These are phyloP conservation scores for Hestina assimilis DNA, from an alignment of 1,140 invertebrate species.

Conservation along the genomic window DNA sequence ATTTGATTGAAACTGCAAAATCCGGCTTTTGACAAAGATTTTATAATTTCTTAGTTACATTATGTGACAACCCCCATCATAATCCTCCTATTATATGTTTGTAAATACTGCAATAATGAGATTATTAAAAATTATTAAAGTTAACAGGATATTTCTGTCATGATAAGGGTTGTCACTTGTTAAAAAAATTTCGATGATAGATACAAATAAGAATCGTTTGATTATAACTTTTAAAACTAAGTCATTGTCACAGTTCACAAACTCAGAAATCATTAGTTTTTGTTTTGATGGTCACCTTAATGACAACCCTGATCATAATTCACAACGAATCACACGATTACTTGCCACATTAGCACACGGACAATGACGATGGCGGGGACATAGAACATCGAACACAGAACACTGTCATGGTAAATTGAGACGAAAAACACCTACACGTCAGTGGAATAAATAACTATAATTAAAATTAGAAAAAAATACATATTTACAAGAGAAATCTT, in stretches of 20 bases:
- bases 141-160: background rate
- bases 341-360: background rate
- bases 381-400: conserved; percentile 4
- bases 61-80: background rate
- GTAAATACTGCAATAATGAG: conserved; percentile 11
- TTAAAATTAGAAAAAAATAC: conserved; percentile 46
- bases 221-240: too few relatives aligned
- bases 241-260: too few relatives aligned
- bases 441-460: conserved; percentile 69
- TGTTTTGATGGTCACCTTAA: too few relatives aligned
- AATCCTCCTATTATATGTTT: background rate
- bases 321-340: background rate
- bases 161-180: background rate
- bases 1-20: too few relatives aligned
- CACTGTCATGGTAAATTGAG: conserved; percentile 62
- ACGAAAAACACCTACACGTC: conserved; percentile 53
- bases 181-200: background rate
- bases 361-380: background rate
- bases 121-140: conserved; percentile 3
- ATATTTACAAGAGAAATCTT: conserved; percentile 60
- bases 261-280: too few relatives aligned
- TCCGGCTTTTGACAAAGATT: too few relatives aligned
- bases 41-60: too few relatives aligned
- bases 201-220: too few relatives aligned
- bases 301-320: background rate